Base-by-base conservation (phyloP, 2,113 vertebrate genomes). In the Erpornis zantholeuca region DNA sequence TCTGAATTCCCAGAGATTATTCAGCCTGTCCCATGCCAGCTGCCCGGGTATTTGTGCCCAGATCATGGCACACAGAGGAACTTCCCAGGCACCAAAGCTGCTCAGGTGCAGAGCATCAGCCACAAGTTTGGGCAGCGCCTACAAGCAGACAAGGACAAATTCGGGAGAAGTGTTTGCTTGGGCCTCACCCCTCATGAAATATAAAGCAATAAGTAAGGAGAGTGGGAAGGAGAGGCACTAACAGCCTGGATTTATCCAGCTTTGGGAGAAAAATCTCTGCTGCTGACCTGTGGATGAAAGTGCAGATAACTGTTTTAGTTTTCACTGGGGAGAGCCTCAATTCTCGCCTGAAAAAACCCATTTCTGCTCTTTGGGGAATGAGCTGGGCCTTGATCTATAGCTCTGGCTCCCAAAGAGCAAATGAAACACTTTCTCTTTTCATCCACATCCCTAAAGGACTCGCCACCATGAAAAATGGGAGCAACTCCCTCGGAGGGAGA, bases 321-420 rank as follows among this genome's bases (percentile, higher is more conserved):
- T 94, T 40, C 83, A 40, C 47, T 23, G 94, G 87, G 84, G 79
- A 77, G 23, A 91, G 81, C 57, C 59, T 95, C 65, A 53, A 57
- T 82, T 82, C 69, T 78, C 1, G 9, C 69, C 18, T 47, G 52
- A 71, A 72, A 92, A 89, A 92, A 68, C 25, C 5, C 35, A 66
- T 94, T 97, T 95, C 78, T 79, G 82, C 42, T 92, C 88, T 60
- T 65, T 36, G 59, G 92, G 84, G 93, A 96, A 86, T 61, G 79
- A 94, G 54, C 72, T 82, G 68, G 78, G 79, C 78, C 90, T 88
- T 96, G 95, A 96, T 96, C 95, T 96, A 93, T 94, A 91, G 82
- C 89, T 94, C 54, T 0, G 0, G 27, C 63, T 95, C 79, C 82
- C 94, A 79, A 84, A 66, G 82, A 93, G 94, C 79, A 93, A 94